These are phyloP conservation scores for Synanthedon formicaeformis DNA, from an alignment of 2,888 invertebrate genomes.

Conservation along the genomic window DNA sequence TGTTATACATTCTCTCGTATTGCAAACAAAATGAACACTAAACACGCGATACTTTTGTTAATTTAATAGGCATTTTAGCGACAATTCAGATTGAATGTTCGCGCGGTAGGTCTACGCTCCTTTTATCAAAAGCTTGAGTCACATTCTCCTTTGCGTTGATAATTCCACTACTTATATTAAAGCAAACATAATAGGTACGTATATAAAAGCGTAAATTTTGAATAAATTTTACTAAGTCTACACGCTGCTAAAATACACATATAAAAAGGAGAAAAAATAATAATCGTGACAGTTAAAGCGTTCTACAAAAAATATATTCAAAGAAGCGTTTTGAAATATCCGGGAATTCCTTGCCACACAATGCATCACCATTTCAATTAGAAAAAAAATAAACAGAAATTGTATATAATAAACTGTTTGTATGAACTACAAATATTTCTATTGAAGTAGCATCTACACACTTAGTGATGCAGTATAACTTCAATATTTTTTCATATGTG, in stretches of 20 bases:
- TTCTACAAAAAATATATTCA: constrained; percentile 49
- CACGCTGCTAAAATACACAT: constrained; percentile 57
- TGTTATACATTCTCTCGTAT: constrained; percentile 6
- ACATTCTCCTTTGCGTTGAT: constrained; percentile 27
- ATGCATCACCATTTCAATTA: too few species aligned
- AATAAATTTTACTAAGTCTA: constrained; percentile 44
- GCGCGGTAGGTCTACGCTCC: constrained; percentile 59
- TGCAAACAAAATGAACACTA: constrained; percentile 50
- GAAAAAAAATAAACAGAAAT: too few species aligned
- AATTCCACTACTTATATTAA: constrained; percentile 40
- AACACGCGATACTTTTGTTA: constrained; percentile 14
- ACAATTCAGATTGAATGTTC: constrained; percentile 4
- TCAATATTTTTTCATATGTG: too few species aligned
- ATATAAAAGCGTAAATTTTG: constrained; percentile 43
- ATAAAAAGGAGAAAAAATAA: constrained; percentile 39
- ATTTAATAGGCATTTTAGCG: too few species aligned
- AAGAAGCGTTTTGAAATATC: constrained; percentile 37
- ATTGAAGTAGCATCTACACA: too few species aligned
- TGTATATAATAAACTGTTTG: too few species aligned
- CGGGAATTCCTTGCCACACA: too few species aligned
- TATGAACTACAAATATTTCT: too few species aligned
- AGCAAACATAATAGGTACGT: constrained; percentile 33
- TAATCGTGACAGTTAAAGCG: constrained; percentile 45
- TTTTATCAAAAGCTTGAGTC: constrained; percentile 13
- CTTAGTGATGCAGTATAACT: too few species aligned